phyloP scores from a whole-genome alignment of 2,797 vertebrate genomes.

The Malurus leucopterus region DNA sequence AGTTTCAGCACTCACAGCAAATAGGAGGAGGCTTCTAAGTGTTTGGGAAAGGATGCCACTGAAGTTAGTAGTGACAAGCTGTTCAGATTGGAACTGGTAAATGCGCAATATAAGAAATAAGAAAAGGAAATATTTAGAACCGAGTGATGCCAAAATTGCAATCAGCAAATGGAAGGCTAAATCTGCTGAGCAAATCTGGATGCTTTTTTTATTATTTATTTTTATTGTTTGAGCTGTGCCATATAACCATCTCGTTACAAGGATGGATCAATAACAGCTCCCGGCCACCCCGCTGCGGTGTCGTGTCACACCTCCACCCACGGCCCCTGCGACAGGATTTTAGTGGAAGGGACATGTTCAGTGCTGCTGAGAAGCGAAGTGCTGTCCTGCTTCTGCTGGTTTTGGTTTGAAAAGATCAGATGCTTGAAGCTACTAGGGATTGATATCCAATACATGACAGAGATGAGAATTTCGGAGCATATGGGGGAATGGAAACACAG shows the following conservation, averaged over 20 bases:
- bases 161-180: conserved; percentile 58
- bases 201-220: conserved; percentile 44
- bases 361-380: neutral
- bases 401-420: neutral
- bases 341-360: accelerated
- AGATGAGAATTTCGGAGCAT: accelerated
- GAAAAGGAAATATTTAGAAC: conserved; percentile 35
- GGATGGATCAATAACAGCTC: neutral
- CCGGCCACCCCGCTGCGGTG: neutral
- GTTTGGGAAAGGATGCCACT: neutral
- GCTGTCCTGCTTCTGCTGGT: neutral
- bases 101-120: neutral
- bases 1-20: neutral
- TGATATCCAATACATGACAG: neutral
- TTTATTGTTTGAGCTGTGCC: conserved; percentile 36
- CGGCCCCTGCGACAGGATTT: accelerated
- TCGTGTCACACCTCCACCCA: neutral
- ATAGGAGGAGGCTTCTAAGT: neutral
- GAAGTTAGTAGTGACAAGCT: neutral
- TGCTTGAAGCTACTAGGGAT: neutral
- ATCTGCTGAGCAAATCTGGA: conserved; percentile 43
- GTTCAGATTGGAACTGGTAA: conserved; percentile 1
- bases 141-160: conserved; percentile 39
- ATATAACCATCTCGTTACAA: neutral
- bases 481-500: neutral